Evolutionary conservation across 2,888 invertebrate genomes (phyloP), one percentile per base, ranked within the genome.

Genomic region (Macrophya annulata): DNA sequence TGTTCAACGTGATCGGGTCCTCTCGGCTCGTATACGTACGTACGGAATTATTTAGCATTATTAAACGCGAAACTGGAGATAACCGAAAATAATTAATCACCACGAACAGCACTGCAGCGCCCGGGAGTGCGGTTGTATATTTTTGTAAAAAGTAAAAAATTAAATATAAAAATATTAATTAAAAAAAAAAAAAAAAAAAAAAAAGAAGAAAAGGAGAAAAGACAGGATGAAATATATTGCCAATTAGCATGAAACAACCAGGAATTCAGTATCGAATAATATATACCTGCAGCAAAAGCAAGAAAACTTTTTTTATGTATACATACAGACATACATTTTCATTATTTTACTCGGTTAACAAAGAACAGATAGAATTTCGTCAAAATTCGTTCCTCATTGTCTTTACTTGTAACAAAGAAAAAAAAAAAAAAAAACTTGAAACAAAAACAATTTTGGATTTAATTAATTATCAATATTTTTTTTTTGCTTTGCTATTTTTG

Each of bases 231-330:
- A 62, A 85, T 72, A 79, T 65, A 59, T 68, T 59, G 83, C 83
- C 85, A 85, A 85, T 85, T 84, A 85, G 83, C 17, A 8, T 21
- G 74, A 84, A 85, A 85, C 85, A 85, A 84, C 84, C 48, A n/a
- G n/a, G n/a, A n/a, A n/a, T n/a, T n/a, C n/a, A n/a, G n/a, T n/a
- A n/a, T n/a, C 51, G 51, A 15, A 5, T 17, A 51, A 51, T 51
- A 51, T 17, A 6, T n/a, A 17, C 51, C 4, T 6, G 71, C 17
- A 17, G 21, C 21, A 48, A 4, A 43, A 43, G 45, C 37, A 31
- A n/a, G n/a, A 25, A 25, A 0, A 62, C 6, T 25, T 25, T 9
- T 25, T 37, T 17, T 17, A 37, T n/a, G 37, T 31, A 31, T 31
- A 31, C 31, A 31, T n/a, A n/a, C n/a, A n/a, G n/a, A n/a, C n/a